Conservation (phyloP, 2,888 invertebrate species). For the Notodonta ziczac region DNA sequence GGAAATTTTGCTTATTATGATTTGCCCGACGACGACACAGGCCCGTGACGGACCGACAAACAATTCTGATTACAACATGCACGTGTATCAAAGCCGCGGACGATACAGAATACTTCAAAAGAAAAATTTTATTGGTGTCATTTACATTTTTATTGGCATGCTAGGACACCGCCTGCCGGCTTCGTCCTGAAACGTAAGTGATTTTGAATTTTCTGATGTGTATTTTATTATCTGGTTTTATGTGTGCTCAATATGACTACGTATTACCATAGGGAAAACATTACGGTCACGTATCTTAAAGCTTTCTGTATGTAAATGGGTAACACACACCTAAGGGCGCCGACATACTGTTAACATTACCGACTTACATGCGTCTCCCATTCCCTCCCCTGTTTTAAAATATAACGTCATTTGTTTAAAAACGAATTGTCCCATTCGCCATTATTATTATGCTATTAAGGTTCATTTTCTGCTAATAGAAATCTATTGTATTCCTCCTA, state of each 20-base stretch:
- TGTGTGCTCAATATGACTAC: conserved; percentile 77
- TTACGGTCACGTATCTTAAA: conserved; percentile 64
- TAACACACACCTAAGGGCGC: conserved; percentile 30
- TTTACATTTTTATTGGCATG: conserved; percentile 84
- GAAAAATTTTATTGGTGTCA: conserved; percentile 80
- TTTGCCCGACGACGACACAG: conserved; percentile 41
- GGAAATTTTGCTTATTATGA: conserved; percentile 66
- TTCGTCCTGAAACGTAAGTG: conserved; percentile 81
- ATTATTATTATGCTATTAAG: too few relatives aligned
- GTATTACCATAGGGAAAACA: conserved; percentile 73
- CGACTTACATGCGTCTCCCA: too few relatives aligned
- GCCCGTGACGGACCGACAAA: conserved; percentile 54
- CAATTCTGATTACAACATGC: conserved; percentile 65
- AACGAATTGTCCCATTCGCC: too few relatives aligned
- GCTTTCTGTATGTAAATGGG: conserved; percentile 51
- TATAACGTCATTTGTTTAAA: too few relatives aligned
- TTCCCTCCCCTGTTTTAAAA: too few relatives aligned
- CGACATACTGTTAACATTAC: conserved; percentile 24
- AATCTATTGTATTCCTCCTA: too few relatives aligned
- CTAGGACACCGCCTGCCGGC: conserved; percentile 77
- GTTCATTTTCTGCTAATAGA: too few relatives aligned
- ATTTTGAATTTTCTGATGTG: conserved; percentile 84
- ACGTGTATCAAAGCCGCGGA: conserved; percentile 75
- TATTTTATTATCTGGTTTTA: conserved; percentile 84
- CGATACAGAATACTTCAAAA: conserved; percentile 72